These are phyloP conservation scores for Brachylomia viminalis DNA, from an alignment of 2,888 invertebrate genomes.

Conservation along the genomic window DNA sequence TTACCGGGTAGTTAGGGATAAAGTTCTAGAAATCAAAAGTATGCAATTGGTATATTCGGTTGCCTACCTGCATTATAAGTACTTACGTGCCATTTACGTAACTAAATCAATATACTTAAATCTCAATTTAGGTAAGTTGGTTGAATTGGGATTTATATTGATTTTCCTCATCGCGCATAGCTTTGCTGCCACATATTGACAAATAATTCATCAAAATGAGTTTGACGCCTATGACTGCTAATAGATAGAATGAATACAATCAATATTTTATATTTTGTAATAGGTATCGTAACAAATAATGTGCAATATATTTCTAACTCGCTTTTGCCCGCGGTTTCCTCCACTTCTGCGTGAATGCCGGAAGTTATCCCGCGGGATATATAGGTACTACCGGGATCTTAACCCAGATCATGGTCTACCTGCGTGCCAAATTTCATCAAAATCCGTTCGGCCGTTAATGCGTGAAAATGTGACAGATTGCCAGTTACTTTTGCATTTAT, in stretches of 20 bases:
- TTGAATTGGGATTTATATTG: not conserved
- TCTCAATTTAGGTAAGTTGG: no score
- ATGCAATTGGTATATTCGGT: not conserved
- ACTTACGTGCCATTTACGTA: not conserved
- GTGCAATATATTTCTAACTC: not conserved
- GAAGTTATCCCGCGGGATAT: no score
- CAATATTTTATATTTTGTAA: no score
- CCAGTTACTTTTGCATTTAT: no score
- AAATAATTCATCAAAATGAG: not conserved
- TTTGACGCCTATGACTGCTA: not conserved
- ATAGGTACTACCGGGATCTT: no score
- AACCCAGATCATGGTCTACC: no score
- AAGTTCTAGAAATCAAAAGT: not conserved
- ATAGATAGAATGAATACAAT: not conserved
- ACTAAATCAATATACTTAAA: not conserved
- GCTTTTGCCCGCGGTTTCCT: no score
- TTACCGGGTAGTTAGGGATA: not conserved
- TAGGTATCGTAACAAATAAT: not conserved
- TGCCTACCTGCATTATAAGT: no score
- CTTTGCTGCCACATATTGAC: not conserved
- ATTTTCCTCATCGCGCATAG: constrained; percentile 15
- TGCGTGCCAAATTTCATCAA: no score
- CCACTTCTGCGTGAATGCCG: no score
- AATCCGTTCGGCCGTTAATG: no score
- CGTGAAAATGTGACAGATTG: no score